These are phyloP conservation scores for Brachyalestes nurse DNA, from an alignment of 2,797 vertebrate genomes.

Conservation along the genomic window DNA sequence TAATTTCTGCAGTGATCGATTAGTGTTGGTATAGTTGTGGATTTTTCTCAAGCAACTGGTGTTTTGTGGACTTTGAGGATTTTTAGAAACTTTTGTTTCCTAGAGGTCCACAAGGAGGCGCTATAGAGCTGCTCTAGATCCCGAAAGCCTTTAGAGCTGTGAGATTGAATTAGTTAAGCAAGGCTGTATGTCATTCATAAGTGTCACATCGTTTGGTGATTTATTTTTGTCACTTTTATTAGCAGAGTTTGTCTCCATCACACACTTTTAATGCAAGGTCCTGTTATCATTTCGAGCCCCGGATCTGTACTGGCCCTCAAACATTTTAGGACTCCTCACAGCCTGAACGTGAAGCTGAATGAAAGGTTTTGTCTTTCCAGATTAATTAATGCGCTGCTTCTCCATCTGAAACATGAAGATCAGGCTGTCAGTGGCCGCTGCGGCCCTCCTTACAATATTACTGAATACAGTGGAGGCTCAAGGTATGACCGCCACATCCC, in stretches of 20 bases:
- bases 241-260: not conserved
- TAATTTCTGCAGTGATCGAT: no score
- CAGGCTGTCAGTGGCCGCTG: constrained; percentile 83
- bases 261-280: not conserved
- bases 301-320: not conserved
- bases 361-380: constrained; percentile 73
- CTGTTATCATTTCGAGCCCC: not conserved
- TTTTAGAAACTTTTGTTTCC: not conserved
- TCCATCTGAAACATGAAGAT: constrained; percentile 86
- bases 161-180: not conserved
- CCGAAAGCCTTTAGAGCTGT: not conserved
- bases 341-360: constrained; percentile 52
- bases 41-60: not conserved
- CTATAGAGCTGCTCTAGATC: constrained; percentile 13
- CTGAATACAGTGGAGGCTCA: constrained; percentile 90
- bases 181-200: constrained; percentile 17
- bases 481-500: constrained; percentile 82
- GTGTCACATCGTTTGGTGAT: not conserved
- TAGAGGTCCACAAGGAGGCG: constrained; percentile 38
- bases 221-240: no score
- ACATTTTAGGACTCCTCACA: not conserved
- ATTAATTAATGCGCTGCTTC: constrained; percentile 89
- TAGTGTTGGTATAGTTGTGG: no score
- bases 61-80: not conserved
- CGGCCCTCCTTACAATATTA: constrained; percentile 86